Evolutionary conservation across 1,140 invertebrate species (phyloP).

Genomic region (Schlechtendalia chinensis): DNA sequence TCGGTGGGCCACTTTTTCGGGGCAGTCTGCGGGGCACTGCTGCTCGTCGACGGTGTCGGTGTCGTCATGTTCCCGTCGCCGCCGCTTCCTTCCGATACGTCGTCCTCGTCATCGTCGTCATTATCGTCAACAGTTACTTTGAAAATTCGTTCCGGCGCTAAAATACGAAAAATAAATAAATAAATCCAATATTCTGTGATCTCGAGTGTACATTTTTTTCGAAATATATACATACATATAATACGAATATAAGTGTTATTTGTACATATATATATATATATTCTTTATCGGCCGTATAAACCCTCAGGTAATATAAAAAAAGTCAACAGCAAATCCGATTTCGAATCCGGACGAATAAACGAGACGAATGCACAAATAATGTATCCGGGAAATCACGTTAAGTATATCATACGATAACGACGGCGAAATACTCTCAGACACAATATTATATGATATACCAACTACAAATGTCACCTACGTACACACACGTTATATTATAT

Average conservation of each 20-base stretch:
- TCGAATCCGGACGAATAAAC: neutral
- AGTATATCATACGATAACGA: neutral
- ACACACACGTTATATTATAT: neutral
- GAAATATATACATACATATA: too few species aligned
- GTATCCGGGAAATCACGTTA: neutral
- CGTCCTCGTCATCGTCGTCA: constrained; percentile 26
- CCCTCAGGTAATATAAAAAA: neutral
- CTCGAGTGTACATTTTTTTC: too few species aligned
- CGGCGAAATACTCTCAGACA: neutral
- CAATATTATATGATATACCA: neutral
- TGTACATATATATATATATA: neutral
- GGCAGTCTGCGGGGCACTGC: neutral
- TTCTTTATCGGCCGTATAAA: neutral
- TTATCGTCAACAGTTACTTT: constrained; percentile 26
- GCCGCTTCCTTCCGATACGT: constrained; percentile 9
- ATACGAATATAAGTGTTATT: neutral
- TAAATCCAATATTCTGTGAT: neutral
- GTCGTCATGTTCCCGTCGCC: constrained; percentile 4
- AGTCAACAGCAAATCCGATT: neutral
- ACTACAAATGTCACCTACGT: neutral
- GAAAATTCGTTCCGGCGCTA: constrained; percentile 22
- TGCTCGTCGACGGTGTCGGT: neutral
- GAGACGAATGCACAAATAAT: neutral
- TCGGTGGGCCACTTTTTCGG: constrained; percentile 30
- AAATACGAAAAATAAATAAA: neutral